A percentile compares a stretch with the other conserved stretches of the same genome.
These are phyloP conservation scores for Apis cerana DNA, from an alignment of 1,140 invertebrate species.

Conservation along the genomic window DNA sequence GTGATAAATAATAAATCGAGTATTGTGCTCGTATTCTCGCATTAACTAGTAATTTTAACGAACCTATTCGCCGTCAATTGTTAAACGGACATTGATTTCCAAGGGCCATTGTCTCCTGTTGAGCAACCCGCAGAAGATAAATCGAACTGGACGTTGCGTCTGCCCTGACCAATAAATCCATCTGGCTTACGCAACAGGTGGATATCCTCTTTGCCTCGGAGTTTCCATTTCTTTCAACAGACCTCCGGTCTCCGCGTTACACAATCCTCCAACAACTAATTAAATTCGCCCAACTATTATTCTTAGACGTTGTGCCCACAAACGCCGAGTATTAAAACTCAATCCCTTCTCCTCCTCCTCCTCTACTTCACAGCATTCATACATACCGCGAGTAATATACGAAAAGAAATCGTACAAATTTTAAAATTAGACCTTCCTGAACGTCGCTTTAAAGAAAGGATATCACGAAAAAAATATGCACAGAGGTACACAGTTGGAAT, in stretches of 20 bases:
- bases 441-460: too few relatives aligned
- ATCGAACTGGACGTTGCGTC: slow-evolving; percentile 50
- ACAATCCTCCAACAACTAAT: not conserved
- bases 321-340: not conserved
- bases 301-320: not conserved
- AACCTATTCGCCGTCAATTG: not conserved
- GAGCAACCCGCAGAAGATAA: slow-evolving; percentile 52
- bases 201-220: slow-evolving; percentile 46
- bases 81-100: slow-evolving; percentile 47
- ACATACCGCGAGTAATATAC: too few relatives aligned
- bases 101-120: slow-evolving; percentile 51
- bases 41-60: not conserved
- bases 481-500: too few relatives aligned
- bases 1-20: too few relatives aligned
- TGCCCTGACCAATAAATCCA: slow-evolving; percentile 47
- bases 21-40: too few relatives aligned
- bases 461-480: too few relatives aligned
- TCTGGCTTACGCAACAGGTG: slow-evolving; percentile 56
- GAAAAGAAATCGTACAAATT: too few relatives aligned
- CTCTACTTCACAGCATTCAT: not conserved
- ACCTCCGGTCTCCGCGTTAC: slow-evolving; percentile 24
- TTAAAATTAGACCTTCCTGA: too few relatives aligned
- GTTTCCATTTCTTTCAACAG: slow-evolving; percentile 62
- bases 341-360: not conserved
- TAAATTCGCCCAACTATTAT: slow-evolving; percentile 10